Base-by-base conservation (phyloP, 2,888 invertebrate species). In the Deroplatys truncata region DNA sequence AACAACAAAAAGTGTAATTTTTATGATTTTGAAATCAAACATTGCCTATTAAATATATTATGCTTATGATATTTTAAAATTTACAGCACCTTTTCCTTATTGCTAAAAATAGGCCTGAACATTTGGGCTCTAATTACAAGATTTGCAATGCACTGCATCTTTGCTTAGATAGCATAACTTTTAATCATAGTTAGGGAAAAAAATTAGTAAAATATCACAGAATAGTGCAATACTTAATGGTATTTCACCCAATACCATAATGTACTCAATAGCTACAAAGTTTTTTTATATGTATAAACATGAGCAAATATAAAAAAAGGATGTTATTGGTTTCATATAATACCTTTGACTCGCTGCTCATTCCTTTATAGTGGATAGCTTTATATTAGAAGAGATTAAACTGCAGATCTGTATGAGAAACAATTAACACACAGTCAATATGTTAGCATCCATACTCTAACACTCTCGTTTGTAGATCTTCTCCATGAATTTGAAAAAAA, bases 401-500 rank as follows among this genome's bases (percentile, higher is more conserved):
- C 7, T 43, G 43, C 43, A 72, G 25, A 72, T 72, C 16, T 72
- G 20, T 72, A 25, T 72, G 56, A 72, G 20, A 20, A 72, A 72
- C 56, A 72, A 5, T 72, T 20, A 72, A 20, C 56, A 72, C 25
- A 25, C 25, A 72, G 16, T 56, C 56, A 56, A 56, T 56, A 56
- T 20, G 20, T 20, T 56, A 16, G 15, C 49, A 9, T 31, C 13
- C n/a, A 28, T n/a, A 85, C 28, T 10, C 10, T 94, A 96, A 91
- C 95, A 94, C 92, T 96, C 95, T 92, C 97, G 95, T 93, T 96
- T 96, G 93, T 98, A 98, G 91, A 98, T 96, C 93, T 96, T 97
- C 91, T 97, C 96, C 91, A 98, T 94, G 92, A 98, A 96, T 93
- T 97, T 97, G 92, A 97, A 96, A 94, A 98, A 98, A 89, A 98